Evolutionary conservation across 2,888 invertebrate genomes (phyloP), one percentile per base, ranked within the genome.

Genomic region (Imbricaverruca yamaguchii): DNA sequence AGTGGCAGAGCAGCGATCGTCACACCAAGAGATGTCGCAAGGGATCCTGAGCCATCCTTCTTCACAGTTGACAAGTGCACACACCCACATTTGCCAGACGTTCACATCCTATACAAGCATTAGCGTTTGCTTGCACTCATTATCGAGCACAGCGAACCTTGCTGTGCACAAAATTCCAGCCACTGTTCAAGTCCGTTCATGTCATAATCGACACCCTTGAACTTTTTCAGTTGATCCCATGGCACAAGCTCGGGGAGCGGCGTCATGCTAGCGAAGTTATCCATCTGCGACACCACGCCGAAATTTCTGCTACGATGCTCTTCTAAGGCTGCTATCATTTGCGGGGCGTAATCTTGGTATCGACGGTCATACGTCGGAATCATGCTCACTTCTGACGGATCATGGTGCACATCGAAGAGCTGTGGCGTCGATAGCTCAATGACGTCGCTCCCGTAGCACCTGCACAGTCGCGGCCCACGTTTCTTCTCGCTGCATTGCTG

Each of bases 381-480:
- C 39, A 11, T 13, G 21, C 2, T 13, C 10, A 9, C 82, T 56
- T 84, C 83, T 21, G 79, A 82, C 0, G 84, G 83, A 77, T 84
- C 84, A 11, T 53, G 4, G 15, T 10, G n/a, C 21, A 83, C 80
- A 25, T 84, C 81, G 53, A 77, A 84, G 1, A 84, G 81, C 23
- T 57, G 53, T 23, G 82, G 82, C 7, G 77, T n/a, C 21, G 80
- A n/a, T 15, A 81, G 55, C 23, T 82, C 81, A 7, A 63, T 18
- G n/a, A 82, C 80, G 21, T 80, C 80, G 18, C 59, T 74, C 18
- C 82, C 82, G 80, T 77, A 82, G 80, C 82, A 81, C 10, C 77
- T 59, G 63, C 84, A 83, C 11, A 69, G 13, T 59, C 2, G 39
- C 39, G 39, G 39, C 4, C 39, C 39, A 4, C 21, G 74, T 7